Base-by-base conservation (phyloP, 2,888 invertebrate species). In the Ariolimax columbianus region DNA sequence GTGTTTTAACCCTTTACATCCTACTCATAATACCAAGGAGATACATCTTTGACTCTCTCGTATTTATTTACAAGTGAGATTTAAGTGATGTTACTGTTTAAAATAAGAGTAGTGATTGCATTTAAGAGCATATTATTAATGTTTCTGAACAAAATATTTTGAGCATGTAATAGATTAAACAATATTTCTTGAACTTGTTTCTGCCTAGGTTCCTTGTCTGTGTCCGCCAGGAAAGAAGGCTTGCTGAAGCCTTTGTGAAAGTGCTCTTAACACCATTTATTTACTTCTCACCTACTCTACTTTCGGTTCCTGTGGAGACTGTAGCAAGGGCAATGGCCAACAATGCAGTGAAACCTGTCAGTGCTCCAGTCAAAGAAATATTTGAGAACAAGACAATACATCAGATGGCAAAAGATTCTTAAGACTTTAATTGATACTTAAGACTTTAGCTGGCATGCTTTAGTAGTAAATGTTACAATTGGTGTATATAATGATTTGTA, bases 341-440 rank as follows among this genome's bases (percentile, higher is more conserved):
- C 86, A 91, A 90, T 86, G 91, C 89, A 17, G 87, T 92, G 6
- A 77, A 89, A 4, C 88, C 90, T 1, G 82, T 87, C 11, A 87
- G 87, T 0, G 77, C 90, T 40, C 83, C 85, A 11, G 11, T 4
- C 1, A 88, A 89, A 68, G 91, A 92, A 80, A 79, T 91, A 7
- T 90, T 91, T 84, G 92, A 92, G 51, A 93, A 93, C 89, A 92
- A 91, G 77, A 91, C 89, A n/a, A 92, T 93, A 73, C 92, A 92
- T 66, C 36, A 36, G 14, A 14, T 70, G 23, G 66, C 47, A 33
- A 1, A 17, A 33, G 26, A 66, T 23, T 55, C 19, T 55, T 55
- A 55, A 55, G 55, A 2, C 47, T 55, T 17, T 23, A 55, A 17
- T 17, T 17, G 19, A 55, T 19, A 55, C 17, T 14, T 23, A 55